phyloP scores from a whole-genome alignment of 2,797 vertebrate genomes.

The Champsocephalus esox region DNA sequence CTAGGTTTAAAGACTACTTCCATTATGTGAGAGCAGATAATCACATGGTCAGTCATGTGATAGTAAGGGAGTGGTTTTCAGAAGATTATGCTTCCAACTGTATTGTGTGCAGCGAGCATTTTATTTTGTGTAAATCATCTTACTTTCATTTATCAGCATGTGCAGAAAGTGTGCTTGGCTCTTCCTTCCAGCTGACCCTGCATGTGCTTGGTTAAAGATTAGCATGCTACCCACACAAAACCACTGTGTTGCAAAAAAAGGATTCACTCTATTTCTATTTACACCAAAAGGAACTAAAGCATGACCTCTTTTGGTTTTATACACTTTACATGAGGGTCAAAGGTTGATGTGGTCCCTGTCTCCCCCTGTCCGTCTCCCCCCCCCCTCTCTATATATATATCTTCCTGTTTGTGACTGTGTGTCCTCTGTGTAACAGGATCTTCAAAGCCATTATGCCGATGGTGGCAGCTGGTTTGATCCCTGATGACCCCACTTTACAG shows the following conservation, averaged over 20 bases:
- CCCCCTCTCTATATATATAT: constrained; percentile 23
- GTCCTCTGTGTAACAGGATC: constrained; percentile 92
- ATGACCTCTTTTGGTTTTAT: constrained; percentile 22
- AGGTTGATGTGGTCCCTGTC: constrained; percentile 61
- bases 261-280: neutral
- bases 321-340: constrained; percentile 27
- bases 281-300: constrained; percentile 32
- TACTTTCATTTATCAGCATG: no score
- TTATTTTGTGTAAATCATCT: no score
- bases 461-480: constrained; percentile 98
- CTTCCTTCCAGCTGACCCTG: neutral
- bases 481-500: constrained; percentile 99
- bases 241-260: neutral
- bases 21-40: neutral
- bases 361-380: constrained; percentile 13
- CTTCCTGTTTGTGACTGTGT: constrained; percentile 62
- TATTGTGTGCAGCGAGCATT: no score
- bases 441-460: constrained; percentile 99
- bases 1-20: no score
- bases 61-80: no score
- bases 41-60: neutral
- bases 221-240: constrained; percentile 4
- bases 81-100: no score
- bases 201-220: neutral
- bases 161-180: no score